Base-by-base conservation (phyloP, 2,888 invertebrate genomes). In the Priocnemis perturbator region DNA sequence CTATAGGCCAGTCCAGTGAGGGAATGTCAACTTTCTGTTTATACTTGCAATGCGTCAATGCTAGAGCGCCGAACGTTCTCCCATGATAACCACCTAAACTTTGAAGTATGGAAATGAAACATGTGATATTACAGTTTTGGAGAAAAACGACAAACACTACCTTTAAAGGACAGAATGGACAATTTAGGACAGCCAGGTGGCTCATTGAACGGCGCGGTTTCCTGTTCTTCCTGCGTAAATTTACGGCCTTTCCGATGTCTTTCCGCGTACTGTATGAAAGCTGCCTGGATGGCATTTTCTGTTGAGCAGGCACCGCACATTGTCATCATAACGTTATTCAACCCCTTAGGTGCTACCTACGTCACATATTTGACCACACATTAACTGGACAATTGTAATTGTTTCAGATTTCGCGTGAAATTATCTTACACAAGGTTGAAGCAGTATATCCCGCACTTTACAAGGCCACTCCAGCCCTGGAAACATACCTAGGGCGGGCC, bases 281-380 rank as follows among this genome's bases (percentile, higher is more conserved):
- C 67, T 56, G 67, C 62, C 61, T 73, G 73, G 56, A 73, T 65
- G 21, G 73, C 73, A 60, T 68, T 48, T n/a, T 73, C 73, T 15
- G 45, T 67, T 15, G 73, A 26, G 47, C 64, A 71, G n/a, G 64
- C 55, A 47, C 67, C 64, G 19, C 73, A 73, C 50, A 47, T 62
- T 4, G 71, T 20, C 59, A 72, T 67, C 48, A 68, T 71, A 56
- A 73, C 56, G 9, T 71, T 63, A 20, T 67, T 47, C 19, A 73
- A 60, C 57, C 73, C 73, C 45, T 67, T 71, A 52, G 73, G 73
- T 26, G 73, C 73, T 57, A 71, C 72, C 73, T 73, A 17, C 50
- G 37, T 37, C 4, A 37, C 14, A 11, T 11, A 11, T 37, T 37
- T 9, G 1, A 11, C 7, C 11, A 5, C 7, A 11, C 7, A 37